Evolutionary conservation across 2,797 vertebrate species (phyloP), one percentile per base, ranked within the genome.

Genomic region (Smutsia gigantea): DNA sequence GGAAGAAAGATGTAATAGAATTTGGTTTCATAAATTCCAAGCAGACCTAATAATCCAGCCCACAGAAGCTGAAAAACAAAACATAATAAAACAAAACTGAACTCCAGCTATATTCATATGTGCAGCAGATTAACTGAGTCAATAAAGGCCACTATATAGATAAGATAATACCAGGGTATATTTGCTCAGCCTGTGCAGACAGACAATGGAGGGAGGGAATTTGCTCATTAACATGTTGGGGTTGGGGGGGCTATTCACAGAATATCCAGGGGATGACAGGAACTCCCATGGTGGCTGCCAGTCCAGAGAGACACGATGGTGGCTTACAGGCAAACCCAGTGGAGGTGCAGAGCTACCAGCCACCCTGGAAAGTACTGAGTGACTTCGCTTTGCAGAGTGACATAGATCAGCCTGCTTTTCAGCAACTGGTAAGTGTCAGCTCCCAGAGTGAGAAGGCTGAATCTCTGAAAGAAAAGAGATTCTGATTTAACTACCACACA

Each of bases 221-320:
- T 95, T 98, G 97, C 97, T 98, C 97, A 98, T 98, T 98, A 98
- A 98, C 97, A 96, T 98, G 90, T 97, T 92, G 93, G 90, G 42
- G 21, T 92, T 88, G 97, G 92, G 90, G 81, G 82, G 49, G 51
- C 42, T 98, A 82, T 98, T 98, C 98, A 89, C 99, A 99, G 99
- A 99, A 99, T 98, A 99, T 99, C 98, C 99, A 99, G 96, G 99
- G 99, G 92, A 99, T 99, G 99, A 99, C 99, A 94, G 99, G 99
- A 95, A 99, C 99, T 94, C 99, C 99, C 39, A 99, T 99, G 99
- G 99, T 99, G 98, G 99, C 99, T 71, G 99, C 99, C 90, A 99
- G 99, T 98, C 99, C 99, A 8, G 99, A 99, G 98, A 99, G 99
- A 96, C 99, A 99, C 27, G 99, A 99, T 31, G 99, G 99, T 66